Percentiles rank a stretch among this genome's conserved stretches.
Conservation (phyloP, 2,888 invertebrate species). For the Tipula lateralis region DNA sequence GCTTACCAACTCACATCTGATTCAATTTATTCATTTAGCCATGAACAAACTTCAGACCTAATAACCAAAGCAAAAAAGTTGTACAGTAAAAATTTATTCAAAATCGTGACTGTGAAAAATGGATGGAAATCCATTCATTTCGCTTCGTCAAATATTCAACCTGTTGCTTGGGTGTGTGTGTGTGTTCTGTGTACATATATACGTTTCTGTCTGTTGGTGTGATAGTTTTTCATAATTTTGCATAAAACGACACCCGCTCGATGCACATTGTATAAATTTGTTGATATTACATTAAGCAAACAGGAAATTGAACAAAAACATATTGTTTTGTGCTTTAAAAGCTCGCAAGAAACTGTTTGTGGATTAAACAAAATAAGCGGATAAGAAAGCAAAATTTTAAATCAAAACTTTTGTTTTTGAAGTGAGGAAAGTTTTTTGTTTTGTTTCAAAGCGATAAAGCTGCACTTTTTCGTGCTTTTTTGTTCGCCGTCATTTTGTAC, state of each 20-base stretch:
- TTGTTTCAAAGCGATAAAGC: neutral
- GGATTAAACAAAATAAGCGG: neutral
- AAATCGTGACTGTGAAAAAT: neutral
- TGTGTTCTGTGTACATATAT: neutral
- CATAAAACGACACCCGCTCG: neutral
- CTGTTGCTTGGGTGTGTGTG: neutral
- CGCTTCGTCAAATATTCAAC: conserved; percentile 5
- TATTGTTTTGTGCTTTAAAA: neutral
- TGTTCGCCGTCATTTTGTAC: neutral
- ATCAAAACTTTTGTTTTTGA: neutral
- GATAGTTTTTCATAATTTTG: neutral
- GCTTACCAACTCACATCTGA: no score
- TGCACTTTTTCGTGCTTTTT: neutral
- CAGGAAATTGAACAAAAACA: neutral
- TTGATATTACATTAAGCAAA: neutral
- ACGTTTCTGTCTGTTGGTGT: neutral
- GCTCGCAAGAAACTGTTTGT: neutral
- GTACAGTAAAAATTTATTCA: neutral
- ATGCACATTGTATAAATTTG: neutral
- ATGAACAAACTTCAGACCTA: no score
- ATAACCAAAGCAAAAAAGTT: neutral
- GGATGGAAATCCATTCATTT: neutral
- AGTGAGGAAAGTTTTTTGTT: neutral
- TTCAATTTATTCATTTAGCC: no score
- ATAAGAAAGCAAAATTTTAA: neutral